Evolutionary conservation across 2,888 invertebrate species (phyloP).

Genomic region (Athrips mouffetella): DNA sequence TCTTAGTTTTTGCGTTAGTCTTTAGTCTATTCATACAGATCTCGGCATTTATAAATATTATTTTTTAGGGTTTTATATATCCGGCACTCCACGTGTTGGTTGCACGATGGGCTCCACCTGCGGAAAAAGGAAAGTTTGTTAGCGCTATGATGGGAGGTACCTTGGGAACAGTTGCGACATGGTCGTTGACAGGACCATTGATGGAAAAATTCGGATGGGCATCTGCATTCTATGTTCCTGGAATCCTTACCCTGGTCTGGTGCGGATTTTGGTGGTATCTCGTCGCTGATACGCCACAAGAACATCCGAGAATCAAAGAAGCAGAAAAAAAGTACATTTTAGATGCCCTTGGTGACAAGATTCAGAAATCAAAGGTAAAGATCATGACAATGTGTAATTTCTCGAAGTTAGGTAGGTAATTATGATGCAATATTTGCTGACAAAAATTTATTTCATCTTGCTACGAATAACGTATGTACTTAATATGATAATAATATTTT

Average conservation of each 20-base stretch:
- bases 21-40: too few species aligned
- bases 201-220: slow-evolving; percentile 82
- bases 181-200: slow-evolving; percentile 82
- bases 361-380: slow-evolving; percentile 76
- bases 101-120: slow-evolving; percentile 85
- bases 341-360: slow-evolving; percentile 77
- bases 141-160: slow-evolving; percentile 86
- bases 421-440: background rate
- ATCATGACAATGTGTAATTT: background rate
- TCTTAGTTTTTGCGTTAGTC: too few species aligned
- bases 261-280: slow-evolving; percentile 80
- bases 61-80: slow-evolving; percentile 79
- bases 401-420: background rate
- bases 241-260: slow-evolving; percentile 75
- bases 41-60: background rate
- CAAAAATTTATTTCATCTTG: background rate
- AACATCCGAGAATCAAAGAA: slow-evolving; percentile 80
- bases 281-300: slow-evolving; percentile 80
- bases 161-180: slow-evolving; percentile 83
- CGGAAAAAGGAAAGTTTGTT: slow-evolving; percentile 85
- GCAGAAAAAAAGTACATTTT: slow-evolving; percentile 81
- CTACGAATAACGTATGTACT: background rate
- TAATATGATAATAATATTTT: background rate
- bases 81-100: slow-evolving; percentile 82
- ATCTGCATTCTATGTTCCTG: slow-evolving; percentile 82